Base-by-base conservation (phyloP, 30 jellyfish, hydroid and myxozoan genomes). In the Cassiopea andromeda region DNA sequence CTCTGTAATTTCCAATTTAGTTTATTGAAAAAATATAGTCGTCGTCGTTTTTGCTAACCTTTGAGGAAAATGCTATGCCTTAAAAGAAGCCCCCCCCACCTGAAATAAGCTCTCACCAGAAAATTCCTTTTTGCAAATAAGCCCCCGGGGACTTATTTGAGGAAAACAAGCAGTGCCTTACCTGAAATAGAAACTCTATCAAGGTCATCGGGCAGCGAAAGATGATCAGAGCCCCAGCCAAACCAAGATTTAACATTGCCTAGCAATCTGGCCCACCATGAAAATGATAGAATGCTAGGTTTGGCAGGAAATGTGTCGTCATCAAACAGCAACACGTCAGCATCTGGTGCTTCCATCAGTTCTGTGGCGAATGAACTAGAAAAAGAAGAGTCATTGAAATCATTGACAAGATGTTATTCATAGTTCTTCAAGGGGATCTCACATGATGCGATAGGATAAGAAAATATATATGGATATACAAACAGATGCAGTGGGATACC, bases 181-280 rank as follows among this genome's bases (percentile, higher is more conserved):
- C 98, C 98, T 38, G 78, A 1, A 1, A 77, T 93, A n/a, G 97
- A 93, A 13, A 88, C 67, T 68, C 98, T 54, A 57, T 93, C 98
- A 48, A 75, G 54, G 60, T 90, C 97, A 19, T 89, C 97, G 4
- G 77, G 14, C 61, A 82, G 77, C 3, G 85, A 7, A 9, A 59
- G n/a, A 15, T 79, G 89, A 12, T 90, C 97, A 16, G 88, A 10
- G 17, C 50, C 46, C 69, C 49, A 77, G 14, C 97, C 97, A 18
- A 90, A 77, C 92, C 89, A 82, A 1, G 97, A 81, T 68, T 84
- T 67, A 7, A 90, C 54, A 45, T 61, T 74, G 5, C 92, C 77
- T 44, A 90, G 48, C 49, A 72, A 18, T 1, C 90, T 61, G 64
- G 91, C 69, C 97, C 97, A 90, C 97, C 97, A 90, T 10, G 89